Evolutionary conservation across 2,797 vertebrate species (phyloP), one percentile per base, ranked within the genome.

Genomic region (Gambelia wislizenii): DNA sequence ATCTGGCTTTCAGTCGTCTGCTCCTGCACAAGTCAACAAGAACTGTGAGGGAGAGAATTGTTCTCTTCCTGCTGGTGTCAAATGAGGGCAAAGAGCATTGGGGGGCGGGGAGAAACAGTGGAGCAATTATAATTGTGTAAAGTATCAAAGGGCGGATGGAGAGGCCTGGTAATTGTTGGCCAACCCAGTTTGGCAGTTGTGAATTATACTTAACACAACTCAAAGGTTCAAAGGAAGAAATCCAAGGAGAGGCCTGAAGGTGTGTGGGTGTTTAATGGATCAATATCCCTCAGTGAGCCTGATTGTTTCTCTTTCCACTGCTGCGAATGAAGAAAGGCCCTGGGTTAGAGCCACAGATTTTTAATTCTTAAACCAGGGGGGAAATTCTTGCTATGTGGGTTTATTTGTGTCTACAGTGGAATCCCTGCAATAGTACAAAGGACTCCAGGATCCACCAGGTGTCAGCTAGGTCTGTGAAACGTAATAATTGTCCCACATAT

Each of bases 11-110:
- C 67, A 18, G 12, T 76, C 12, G n/a, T 74, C 20, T 61, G 54
- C 10, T 52, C 88, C 33, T 25, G 4, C 16, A 27, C 64, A 22
- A 39, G 78, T 86, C n/a, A 33, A n/a, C 74, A 77, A 85, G 9
- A 67, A 16, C 70, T 5, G 25, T 79, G 14, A 89, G 30, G 42
- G 52, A 54, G 20, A 47, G 16, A 36, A 85, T 39, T 85, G 88
- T 83, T 83, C 39, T 83, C 42, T 16, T 20, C 67, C 78, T n/a
- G 12, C 33, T 27, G 12, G 27, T 82, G 78, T 89, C 89, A 83
- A 86, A 77, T 13, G 70, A 80, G 84, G 44, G 36, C 84, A 89
- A 54, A 82, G 78, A 44, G 49, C 20, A 76, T 13, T 67, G 64
- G 30, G 30, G 59, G 49, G 5, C n/a, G 36, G 1, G 12, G n/a